phyloP scores from a whole-genome alignment of 2,797 vertebrate genomes.

The Tokudaia muenninki region DNA sequence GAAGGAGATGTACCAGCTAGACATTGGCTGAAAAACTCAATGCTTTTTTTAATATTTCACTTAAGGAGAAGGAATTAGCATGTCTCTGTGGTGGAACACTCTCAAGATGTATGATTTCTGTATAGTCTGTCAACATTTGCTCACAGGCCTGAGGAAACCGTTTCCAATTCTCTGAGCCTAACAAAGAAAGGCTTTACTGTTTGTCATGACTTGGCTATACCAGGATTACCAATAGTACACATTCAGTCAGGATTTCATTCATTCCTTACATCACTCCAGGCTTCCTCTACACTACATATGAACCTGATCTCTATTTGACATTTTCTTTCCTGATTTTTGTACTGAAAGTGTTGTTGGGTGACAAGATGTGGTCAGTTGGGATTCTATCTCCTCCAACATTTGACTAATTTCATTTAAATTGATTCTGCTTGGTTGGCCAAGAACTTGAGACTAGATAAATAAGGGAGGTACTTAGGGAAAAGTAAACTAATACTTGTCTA shows the following conservation, averaged over 20 bases:
- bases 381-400: neutral
- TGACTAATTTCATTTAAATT: neutral
- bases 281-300: neutral
- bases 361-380: neutral
- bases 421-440: neutral
- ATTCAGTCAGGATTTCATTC: too few relatives aligned
- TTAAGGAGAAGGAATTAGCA: neutral
- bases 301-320: neutral
- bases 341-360: neutral
- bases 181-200: neutral
- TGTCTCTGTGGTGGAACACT: too few relatives aligned
- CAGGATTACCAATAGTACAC: neutral
- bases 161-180: neutral
- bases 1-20: neutral
- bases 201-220: neutral
- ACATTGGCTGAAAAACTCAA: neutral
- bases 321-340: neutral
- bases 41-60: neutral
- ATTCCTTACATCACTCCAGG: neutral
- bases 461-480: neutral
- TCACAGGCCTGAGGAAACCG: neutral
- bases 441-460: neutral
- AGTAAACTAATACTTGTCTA: neutral
- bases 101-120: neutral
- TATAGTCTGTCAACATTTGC: neutral